A percentile compares a stretch with the other conserved stretches of the same genome.
Evolutionary conservation across 2,888 invertebrate species (phyloP).

Genomic region (Dolichopus griseipennis): DNA sequence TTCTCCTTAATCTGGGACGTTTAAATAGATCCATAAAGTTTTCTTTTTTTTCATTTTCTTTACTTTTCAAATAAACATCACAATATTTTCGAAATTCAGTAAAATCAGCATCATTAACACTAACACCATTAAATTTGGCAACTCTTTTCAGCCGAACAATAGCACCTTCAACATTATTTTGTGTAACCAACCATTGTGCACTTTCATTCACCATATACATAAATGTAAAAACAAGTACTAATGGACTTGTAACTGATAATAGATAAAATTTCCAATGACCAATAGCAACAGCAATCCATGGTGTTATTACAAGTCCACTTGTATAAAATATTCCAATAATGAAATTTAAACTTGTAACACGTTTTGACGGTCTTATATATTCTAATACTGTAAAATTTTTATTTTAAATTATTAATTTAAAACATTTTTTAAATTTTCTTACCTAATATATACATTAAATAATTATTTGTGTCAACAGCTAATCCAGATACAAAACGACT

Average conservation of each 20-base stretch:
- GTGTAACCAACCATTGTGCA: slow-evolving; percentile 47
- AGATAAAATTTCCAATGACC: slow-evolving; percentile 44
- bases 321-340: slow-evolving; percentile 47
- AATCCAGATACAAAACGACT: slow-evolving; percentile 51
- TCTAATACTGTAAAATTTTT: slow-evolving; percentile 42
- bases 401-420: not conserved
- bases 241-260: slow-evolving; percentile 41
- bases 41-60: slow-evolving; percentile 10
- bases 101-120: slow-evolving; percentile 29
- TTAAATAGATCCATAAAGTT: slow-evolving; percentile 38
- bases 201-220: slow-evolving; percentile 46
- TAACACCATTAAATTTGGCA: slow-evolving; percentile 42
- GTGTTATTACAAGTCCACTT: slow-evolving; percentile 42
- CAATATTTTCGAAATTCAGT: slow-evolving; percentile 19
- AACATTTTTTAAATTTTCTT: slow-evolving; percentile 21
- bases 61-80: slow-evolving; percentile 12
- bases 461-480: slow-evolving; percentile 50
- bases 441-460: slow-evolving; percentile 54
- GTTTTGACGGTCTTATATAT: slow-evolving; percentile 45
- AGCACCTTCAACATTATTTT: slow-evolving; percentile 43
- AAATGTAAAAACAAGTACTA: slow-evolving; percentile 36
- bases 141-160: slow-evolving; percentile 42
- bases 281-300: slow-evolving; percentile 40
- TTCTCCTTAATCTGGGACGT: slow-evolving; percentile 43
- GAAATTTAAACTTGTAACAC: slow-evolving; percentile 47